A percentile compares a stretch with the other conserved stretches of the same genome.
These are phyloP conservation scores for Aphelenchoides avenae DNA, from an alignment of 1,140 invertebrate species.

Conservation along the genomic window DNA sequence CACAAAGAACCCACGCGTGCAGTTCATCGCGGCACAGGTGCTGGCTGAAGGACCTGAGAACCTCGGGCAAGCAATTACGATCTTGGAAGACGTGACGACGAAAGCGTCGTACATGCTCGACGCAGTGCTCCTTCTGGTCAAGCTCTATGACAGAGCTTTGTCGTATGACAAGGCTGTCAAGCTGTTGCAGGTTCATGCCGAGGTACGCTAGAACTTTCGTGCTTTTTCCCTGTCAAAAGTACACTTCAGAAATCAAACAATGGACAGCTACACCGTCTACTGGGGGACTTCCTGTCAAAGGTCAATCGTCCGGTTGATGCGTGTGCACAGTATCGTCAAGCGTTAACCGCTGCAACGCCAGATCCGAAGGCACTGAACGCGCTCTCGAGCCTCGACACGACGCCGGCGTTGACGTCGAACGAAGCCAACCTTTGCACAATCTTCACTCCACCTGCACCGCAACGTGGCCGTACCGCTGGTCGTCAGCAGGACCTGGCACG, in stretches of 20 bases:
- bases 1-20: slow-evolving; percentile 7
- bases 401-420: no score
- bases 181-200: slow-evolving; percentile 6
- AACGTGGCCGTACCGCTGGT: no score
- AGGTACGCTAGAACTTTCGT: slow-evolving; percentile 4
- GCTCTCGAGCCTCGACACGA: no score
- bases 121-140: slow-evolving; percentile 10
- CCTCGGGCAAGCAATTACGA: not conserved
- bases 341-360: not conserved
- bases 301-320: slow-evolving; percentile 2
- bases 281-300: slow-evolving; percentile 9
- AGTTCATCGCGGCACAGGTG: slow-evolving; percentile 16
- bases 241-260: not conserved
- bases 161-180: slow-evolving; percentile 12
- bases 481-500: no score
- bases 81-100: slow-evolving; percentile 7
- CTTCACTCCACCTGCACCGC: no score
- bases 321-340: slow-evolving; percentile 5
- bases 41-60: slow-evolving; percentile 1
- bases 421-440: no score
- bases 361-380: slow-evolving; percentile 7
- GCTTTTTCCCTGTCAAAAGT: not conserved
- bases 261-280: slow-evolving; percentile 3
- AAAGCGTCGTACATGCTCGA: slow-evolving; percentile 5
- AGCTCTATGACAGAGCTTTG: slow-evolving; percentile 15